phyloP scores from a whole-genome alignment of 1,140 invertebrate species.

The Lucilia cuprina region DNA sequence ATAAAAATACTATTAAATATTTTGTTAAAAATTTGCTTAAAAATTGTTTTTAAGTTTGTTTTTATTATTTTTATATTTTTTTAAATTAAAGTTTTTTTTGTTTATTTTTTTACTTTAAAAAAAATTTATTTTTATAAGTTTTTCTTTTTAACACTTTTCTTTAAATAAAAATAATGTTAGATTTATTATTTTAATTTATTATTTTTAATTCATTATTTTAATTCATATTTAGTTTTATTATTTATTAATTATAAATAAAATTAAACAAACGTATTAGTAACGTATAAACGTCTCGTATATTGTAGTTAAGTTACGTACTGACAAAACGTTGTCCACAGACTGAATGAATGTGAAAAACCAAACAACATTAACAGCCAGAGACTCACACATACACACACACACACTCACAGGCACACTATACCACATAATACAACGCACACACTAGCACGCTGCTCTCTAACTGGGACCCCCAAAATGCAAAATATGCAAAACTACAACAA shows the following conservation, averaged over 20 bases:
- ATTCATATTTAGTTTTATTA: not conserved
- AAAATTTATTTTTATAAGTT: not conserved
- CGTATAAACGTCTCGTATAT: not conserved
- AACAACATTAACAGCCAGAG: constrained; percentile 20
- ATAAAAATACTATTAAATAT: no score
- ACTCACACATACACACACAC: not conserved
- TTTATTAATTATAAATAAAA: not conserved
- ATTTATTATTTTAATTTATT: no score
- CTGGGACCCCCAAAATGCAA: constrained; percentile 16
- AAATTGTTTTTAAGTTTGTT: no score
- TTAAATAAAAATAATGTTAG: not conserved
- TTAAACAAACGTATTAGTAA: not conserved
- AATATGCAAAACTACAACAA: constrained; percentile 28
- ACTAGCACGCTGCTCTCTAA: not conserved
- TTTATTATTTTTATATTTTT: no score
- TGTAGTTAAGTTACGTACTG: constrained; percentile 25
- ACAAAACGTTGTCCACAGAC: constrained; percentile 34
- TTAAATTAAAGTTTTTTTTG: not conserved
- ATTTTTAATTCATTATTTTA: not conserved
- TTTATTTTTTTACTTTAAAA: not conserved
- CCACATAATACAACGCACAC: not conserved
- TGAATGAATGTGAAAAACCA: constrained; percentile 27
- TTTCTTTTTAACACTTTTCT: not conserved
- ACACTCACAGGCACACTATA: not conserved
- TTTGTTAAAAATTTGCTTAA: no score